phyloP scores from a whole-genome alignment of 2,113 vertebrate species.

The Columba janthina region DNA sequence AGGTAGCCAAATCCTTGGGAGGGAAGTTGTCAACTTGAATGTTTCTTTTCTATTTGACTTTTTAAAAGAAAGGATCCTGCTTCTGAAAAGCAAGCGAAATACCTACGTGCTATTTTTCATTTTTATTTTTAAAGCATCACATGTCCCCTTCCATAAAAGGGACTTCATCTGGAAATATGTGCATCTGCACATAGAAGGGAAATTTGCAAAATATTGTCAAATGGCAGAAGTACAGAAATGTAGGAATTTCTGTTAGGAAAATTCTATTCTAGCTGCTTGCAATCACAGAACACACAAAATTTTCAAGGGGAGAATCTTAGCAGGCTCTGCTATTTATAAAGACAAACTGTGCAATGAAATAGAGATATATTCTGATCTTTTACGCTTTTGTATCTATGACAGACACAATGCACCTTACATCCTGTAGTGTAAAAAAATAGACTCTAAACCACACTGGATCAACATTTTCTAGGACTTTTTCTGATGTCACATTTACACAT shows the following conservation, averaged over 20 bases:
- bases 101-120: fast-evolving
- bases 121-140: neutral
- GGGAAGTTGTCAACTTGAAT: slow-evolving; percentile 52
- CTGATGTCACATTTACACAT: neutral
- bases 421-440: neutral
- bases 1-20: slow-evolving; percentile 47
- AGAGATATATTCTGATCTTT: neutral
- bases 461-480: neutral
- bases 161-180: neutral
- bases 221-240: fast-evolving
- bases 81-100: neutral
- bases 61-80: neutral
- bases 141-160: neutral
- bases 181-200: neutral
- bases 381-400: neutral
- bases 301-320: neutral
- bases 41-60: slow-evolving; percentile 30
- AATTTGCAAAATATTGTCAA: neutral
- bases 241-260: neutral
- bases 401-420: neutral
- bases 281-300: neutral
- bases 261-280: neutral
- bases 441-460: neutral
- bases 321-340: neutral
- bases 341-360: neutral